Base-by-base conservation (phyloP, 2,797 vertebrate genomes). In the Dendrocincla tyrannina region DNA sequence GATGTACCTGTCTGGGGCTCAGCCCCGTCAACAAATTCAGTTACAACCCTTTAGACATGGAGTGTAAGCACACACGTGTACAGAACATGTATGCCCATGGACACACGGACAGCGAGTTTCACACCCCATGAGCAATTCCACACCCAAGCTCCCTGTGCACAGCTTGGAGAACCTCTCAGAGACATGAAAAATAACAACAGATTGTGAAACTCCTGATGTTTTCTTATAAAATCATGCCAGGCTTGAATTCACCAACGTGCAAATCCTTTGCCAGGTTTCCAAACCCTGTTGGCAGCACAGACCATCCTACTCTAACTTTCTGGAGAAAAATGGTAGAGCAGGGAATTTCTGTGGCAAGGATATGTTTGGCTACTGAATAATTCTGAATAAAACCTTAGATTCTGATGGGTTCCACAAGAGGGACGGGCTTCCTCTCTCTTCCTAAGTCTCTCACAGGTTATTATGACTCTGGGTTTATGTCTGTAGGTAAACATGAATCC, bases 21-120 rank as follows among this genome's bases (percentile, higher is more conserved):
- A 32, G 62, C 20, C 10, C 35, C 14, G 2, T 8, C 27, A 62
- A 11, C 2, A 72, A 35, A 33, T 25, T 3, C 11, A 62, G 70
- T 23, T 3, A 15, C 58, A 74, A 9, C 5, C 9, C 17, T 62
- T 39, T 1, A 42, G 37, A 25, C 10, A 13, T 3, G 4, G 25
- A 30, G n/a, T 7, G 25, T 3, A 19, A 78, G 46, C 41, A 15
- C 8, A 14, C 23, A 13, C 6, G 1, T 3, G 66, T 11, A 15
- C 49, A 44, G 32, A 66, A n/a, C 0, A 1, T 1, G 70, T 0
- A 35, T 19, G 49, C 37, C 53, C 32, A 5, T 2, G 4, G 50
- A n/a, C 35, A 35, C 2, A 12, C 18, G 55, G 72, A 33, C 32
- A 44, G 9, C 4, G 12, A 62, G 52, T 30, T 67, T 30, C 49